Base-by-base conservation (phyloP, 2,888 invertebrate genomes). In the Lasioglossum pauxillum region DNA sequence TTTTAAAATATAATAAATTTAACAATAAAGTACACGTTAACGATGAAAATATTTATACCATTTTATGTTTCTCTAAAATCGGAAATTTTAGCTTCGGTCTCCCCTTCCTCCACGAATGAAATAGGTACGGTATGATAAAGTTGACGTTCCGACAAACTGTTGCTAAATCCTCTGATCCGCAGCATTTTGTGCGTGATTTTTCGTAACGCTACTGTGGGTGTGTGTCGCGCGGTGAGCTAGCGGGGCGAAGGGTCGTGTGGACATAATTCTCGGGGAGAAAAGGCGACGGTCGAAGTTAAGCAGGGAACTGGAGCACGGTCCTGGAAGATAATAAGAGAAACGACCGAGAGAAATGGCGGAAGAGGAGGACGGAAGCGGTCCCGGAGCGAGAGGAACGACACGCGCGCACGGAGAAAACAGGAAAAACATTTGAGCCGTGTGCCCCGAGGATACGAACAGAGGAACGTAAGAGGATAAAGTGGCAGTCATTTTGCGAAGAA, bases 291-390 rank as follows among this genome's bases (percentile, higher is more conserved):
- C 67, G 49, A 64, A 75, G 77, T 75, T 75, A 35, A 78, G n/a
- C 35, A 31, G 2, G 60, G 80, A 78, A 84, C 78, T 84, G 84
- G 84, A 72, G 64, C 74, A 64, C 31, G 31, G n/a, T 23, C 14
- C 41, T 31, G 53, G 57, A 76, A 44, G 73, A 53, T 76, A 77
- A 69, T 75, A 80, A 77, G 80, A 74, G 67, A 46, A 74, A 85
- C 46, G 76, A 49, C 49, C 41, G 69, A 72, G 49, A 64, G 77
- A 71, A 80, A 64, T 76, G 44, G 46, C 41, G 53, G 57, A 44
- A 77, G 75, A 38, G 46, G 35, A 38, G 75, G 46, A 16, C 60
- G 60, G 60, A 64, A 27, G 27, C 60, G 14, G 60, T 64, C 60
- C 31, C 60, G 16, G 27, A 14, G 31, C 35, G 27, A n/a, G 53